Evolutionary conservation across 2,113 vertebrate genomes (phyloP).

Genomic region (Elgaria multicarinata): DNA sequence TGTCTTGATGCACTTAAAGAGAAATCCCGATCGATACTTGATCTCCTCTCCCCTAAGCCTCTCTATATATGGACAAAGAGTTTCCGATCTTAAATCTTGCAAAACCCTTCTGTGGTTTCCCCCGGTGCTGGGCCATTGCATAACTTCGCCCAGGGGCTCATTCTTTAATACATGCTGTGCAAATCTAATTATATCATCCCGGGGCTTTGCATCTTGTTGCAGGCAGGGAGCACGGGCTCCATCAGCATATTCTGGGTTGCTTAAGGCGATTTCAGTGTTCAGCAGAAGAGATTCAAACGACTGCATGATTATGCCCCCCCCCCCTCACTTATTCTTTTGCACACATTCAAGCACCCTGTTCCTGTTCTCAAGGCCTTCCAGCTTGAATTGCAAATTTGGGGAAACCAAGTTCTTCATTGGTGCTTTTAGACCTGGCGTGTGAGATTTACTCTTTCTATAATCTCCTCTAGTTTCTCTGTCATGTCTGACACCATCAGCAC

Average conservation of each 20-base stretch:
- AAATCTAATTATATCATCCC: background rate
- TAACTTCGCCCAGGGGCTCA: too few species aligned
- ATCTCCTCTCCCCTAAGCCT: too few species aligned
- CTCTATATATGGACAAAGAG: too few species aligned
- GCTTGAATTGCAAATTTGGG: background rate
- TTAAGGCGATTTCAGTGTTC: background rate
- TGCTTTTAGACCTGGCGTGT: background rate
- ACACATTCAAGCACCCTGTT: background rate
- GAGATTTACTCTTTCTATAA: background rate
- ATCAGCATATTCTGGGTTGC: background rate
- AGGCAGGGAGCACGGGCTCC: background rate
- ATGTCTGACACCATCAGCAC: background rate
- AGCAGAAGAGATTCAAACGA: background rate
- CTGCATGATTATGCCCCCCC: background rate
- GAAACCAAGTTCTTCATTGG: background rate
- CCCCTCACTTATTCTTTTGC: background rate
- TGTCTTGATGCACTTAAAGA: too few species aligned
- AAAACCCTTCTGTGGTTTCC: too few species aligned
- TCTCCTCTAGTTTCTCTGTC: background rate
- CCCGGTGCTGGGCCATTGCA: too few species aligned
- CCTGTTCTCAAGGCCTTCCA: background rate
- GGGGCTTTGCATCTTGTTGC: background rate
- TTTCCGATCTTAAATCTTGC: background rate
- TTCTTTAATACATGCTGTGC: background rate
- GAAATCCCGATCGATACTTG: too few species aligned